Conservation (phyloP, 2,113 vertebrate genomes). For the Origma solitaria region DNA sequence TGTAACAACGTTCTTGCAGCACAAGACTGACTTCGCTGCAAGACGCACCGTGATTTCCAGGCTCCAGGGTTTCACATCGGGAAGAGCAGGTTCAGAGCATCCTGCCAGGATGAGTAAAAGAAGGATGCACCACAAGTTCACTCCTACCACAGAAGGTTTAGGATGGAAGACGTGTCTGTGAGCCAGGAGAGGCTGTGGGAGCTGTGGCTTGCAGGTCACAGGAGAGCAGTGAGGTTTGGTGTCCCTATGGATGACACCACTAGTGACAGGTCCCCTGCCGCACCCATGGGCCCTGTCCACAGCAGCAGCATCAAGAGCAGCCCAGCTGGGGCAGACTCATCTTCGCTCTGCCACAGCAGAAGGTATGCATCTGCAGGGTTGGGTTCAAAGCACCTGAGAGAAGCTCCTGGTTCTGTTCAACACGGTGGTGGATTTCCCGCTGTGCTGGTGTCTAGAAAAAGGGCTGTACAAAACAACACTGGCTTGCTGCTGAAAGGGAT, state of each 20-base stretch:
- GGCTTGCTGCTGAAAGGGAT: background rate
- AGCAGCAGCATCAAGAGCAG: background rate
- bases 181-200: background rate
- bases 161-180: background rate
- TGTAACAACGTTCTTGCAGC: background rate
- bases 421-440: background rate
- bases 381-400: background rate
- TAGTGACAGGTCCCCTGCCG: background rate
- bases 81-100: background rate
- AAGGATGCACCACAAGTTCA: background rate
- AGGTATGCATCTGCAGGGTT: background rate
- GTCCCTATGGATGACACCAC: background rate
- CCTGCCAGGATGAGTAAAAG: background rate
- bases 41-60: background rate
- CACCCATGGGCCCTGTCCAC: background rate
- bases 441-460: background rate
- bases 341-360: background rate
- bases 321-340: background rate
- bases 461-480: background rate
- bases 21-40: background rate
- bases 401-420: background rate
- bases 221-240: background rate
- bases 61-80: background rate
- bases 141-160: background rate
- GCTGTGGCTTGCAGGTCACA: fast-evolving